Evolutionary conservation across 2,888 invertebrate species (phyloP).

Genomic region (Trachelus tabidus): DNA sequence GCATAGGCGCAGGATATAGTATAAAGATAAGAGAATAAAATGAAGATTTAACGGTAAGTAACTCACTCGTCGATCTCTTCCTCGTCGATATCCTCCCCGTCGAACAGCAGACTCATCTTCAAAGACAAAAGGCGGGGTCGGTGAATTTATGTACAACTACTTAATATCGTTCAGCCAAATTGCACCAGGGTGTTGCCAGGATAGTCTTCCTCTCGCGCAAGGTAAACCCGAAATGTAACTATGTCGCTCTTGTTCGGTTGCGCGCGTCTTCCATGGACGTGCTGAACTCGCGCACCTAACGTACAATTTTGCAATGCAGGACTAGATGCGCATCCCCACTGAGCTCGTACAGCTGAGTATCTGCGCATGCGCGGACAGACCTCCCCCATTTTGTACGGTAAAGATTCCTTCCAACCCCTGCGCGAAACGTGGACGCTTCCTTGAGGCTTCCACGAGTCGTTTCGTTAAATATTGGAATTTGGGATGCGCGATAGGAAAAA

Average conservation of each 20-base stretch:
- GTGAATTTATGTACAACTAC: neutral
- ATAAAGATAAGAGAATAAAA: neutral
- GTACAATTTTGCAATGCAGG: neutral
- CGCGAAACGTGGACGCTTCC: neutral
- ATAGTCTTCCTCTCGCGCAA: neutral
- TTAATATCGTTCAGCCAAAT: neutral
- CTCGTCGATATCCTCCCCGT: slow-evolving; percentile 55
- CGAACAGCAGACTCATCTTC: slow-evolving; percentile 46
- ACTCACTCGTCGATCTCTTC: slow-evolving; percentile 56
- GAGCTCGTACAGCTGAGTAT: neutral
- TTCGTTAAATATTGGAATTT: neutral
- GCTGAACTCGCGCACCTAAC: neutral
- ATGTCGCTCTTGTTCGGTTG: neutral
- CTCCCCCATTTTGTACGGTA: neutral
- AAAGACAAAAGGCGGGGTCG: neutral
- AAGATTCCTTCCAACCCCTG: slow-evolving; percentile 4
- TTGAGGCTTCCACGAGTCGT: neutral
- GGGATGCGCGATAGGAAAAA: neutral
- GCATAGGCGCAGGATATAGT: neutral
- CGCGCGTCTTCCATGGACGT: neutral
- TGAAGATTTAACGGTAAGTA: neutral
- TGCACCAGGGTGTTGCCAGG: neutral
- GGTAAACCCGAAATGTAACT: neutral
- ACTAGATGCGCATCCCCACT: neutral
- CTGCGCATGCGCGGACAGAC: neutral